These are phyloP conservation scores for Strix aluco DNA, from an alignment of 2,113 vertebrate species.

Conservation along the genomic window DNA sequence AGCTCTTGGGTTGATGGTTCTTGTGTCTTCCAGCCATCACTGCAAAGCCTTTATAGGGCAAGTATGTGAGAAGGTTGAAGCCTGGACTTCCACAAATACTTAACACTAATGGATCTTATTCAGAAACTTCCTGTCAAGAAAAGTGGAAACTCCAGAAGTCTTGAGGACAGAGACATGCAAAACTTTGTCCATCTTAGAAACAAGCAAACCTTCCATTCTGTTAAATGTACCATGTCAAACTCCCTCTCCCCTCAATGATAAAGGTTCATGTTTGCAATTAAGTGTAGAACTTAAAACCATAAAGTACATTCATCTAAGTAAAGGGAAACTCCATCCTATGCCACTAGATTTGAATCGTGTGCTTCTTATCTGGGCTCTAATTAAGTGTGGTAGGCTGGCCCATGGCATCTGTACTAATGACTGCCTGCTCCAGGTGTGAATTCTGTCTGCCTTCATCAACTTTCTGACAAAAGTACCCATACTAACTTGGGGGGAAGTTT, in stretches of 20 bases:
- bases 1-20: neutral
- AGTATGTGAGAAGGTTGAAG: neutral
- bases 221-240: neutral
- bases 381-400: neutral
- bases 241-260: neutral
- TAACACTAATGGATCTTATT: neutral
- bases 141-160: neutral
- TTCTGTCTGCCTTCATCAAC: neutral
- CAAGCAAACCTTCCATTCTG: neutral
- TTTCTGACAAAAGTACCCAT: neutral
- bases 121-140: neutral
- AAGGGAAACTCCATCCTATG: neutral
- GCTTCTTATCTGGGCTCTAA: neutral
- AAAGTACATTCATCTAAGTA: neutral
- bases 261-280: neutral
- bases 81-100: neutral
- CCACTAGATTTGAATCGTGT: neutral
- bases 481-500: neutral
- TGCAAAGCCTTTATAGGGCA: neutral
- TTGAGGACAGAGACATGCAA: neutral
- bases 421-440: neutral
- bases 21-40: neutral
- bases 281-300: neutral
- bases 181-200: neutral
- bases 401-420: neutral